These are phyloP conservation scores for Zaprionus obscuricornis DNA, from an alignment of 2,888 invertebrate genomes.

Conservation along the genomic window DNA sequence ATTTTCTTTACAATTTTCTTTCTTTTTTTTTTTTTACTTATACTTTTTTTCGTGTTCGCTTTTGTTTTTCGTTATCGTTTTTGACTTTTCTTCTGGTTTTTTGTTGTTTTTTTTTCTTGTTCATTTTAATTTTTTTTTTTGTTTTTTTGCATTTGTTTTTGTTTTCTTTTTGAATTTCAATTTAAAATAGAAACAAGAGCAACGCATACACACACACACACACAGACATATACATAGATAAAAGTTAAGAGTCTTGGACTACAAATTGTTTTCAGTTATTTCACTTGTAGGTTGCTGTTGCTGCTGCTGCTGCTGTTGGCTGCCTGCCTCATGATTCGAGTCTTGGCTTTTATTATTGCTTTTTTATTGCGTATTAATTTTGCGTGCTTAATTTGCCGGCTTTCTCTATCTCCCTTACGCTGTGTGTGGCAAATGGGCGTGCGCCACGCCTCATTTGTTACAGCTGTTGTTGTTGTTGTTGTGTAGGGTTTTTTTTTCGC, in stretches of 20 bases:
- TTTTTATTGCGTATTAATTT: conserved; percentile 79
- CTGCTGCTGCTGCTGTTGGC: conserved; percentile 9
- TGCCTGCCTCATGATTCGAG: conserved; percentile 27
- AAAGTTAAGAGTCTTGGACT: conserved; percentile 47
- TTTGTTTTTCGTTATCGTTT: not conserved
- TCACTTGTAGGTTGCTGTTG: conserved; percentile 17
- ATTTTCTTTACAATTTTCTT: conserved; percentile 14
- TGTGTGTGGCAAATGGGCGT: conserved; percentile 28
- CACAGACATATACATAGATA: conserved; percentile 20
- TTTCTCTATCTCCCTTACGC: conserved; percentile 21
- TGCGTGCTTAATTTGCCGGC: conserved; percentile 73
- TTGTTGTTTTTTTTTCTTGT: no score
- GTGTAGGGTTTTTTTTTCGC: conserved; percentile 61
- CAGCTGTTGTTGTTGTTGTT: conserved; percentile 39
- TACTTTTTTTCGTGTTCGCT: conserved; percentile 2
- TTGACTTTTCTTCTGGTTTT: no score
- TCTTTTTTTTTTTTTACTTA: not conserved
- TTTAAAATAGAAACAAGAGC: conserved; percentile 32
- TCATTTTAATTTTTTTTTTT: conserved; percentile 2
- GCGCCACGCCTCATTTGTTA: conserved; percentile 38
- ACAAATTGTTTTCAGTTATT: conserved; percentile 70
- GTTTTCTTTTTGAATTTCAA: conserved; percentile 20
- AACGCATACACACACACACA: not conserved
- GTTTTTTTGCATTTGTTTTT: not conserved
- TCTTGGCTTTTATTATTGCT: conserved; percentile 70